These are phyloP conservation scores for Phaenicophaeus curvirostris DNA, from an alignment of 2,797 vertebrate species.

Conservation along the genomic window DNA sequence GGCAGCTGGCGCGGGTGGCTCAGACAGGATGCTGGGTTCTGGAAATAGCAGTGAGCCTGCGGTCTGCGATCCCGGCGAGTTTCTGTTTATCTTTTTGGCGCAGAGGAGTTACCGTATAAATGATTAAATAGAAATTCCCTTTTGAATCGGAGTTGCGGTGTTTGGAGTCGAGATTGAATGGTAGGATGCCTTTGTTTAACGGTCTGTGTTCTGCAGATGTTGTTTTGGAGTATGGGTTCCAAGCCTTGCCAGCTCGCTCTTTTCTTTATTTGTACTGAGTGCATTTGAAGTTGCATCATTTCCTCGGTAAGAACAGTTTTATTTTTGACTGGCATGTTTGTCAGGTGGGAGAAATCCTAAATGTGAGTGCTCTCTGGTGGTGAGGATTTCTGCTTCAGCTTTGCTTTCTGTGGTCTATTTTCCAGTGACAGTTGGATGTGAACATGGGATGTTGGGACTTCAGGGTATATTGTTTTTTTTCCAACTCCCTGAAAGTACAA, in stretches of 20 bases:
- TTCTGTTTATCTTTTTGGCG: neutral
- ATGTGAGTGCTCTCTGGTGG: conserved; percentile 64
- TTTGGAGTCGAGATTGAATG: neutral
- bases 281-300: conserved; percentile 73
- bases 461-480: neutral
- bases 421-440: neutral
- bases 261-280: conserved; percentile 59
- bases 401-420: neutral
- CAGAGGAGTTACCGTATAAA: neutral
- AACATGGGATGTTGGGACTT: neutral
- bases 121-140: conserved; percentile 4
- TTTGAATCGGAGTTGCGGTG: neutral
- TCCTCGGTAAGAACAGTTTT: conserved; percentile 70
- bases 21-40: neutral
- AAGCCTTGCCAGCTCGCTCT: conserved; percentile 43
- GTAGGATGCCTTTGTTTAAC: neutral
- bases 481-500: neutral
- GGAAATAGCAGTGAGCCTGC: neutral
- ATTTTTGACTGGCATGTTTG: conserved; percentile 57
- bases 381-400: neutral
- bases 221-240: conserved; percentile 61
- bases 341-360: conserved; percentile 49
- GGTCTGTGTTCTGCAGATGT: conserved; percentile 61
- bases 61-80: neutral
- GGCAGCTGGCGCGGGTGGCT: neutral